A percentile compares a stretch with the other conserved stretches of the same genome.
These are phyloP conservation scores for Rhynchophorus ferrugineus DNA, from an alignment of 1,140 invertebrate species.

Conservation along the genomic window DNA sequence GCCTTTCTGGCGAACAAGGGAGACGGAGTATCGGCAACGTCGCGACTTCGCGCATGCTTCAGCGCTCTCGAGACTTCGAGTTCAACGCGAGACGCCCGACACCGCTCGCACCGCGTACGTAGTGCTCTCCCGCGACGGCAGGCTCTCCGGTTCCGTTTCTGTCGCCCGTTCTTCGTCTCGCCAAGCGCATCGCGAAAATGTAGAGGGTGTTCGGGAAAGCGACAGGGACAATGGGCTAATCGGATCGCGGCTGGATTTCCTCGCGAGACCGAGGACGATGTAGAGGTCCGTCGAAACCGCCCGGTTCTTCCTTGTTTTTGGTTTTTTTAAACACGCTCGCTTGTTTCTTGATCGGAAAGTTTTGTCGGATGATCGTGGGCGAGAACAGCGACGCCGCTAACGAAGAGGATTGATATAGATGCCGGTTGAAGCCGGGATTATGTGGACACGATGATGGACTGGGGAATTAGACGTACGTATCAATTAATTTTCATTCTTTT, in stretches of 20 bases:
- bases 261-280: neutral
- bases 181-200: neutral
- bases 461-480: constrained; percentile 72
- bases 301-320: neutral
- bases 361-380: too few relatives aligned
- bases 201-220: neutral
- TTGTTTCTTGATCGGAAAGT: neutral
- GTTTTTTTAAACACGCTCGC: neutral
- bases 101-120: constrained; percentile 3
- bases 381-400: too few relatives aligned
- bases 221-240: too few relatives aligned
- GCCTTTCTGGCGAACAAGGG: too few relatives aligned
- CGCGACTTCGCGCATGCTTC: constrained; percentile 15
- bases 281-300: too few relatives aligned
- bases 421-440: neutral
- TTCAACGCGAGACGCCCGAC: constrained; percentile 13
- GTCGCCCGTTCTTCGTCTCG: neutral
- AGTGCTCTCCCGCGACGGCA: constrained; percentile 7
- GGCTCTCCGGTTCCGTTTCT: neutral
- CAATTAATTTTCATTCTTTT: neutral
- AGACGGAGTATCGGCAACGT: too few relatives aligned
- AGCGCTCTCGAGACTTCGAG: constrained; percentile 13
- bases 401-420: neutral
- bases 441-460: constrained; percentile 56
- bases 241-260: neutral